These are phyloP conservation scores for Phocoena sinus DNA, from an alignment of 2,113 vertebrate species.

Conservation along the genomic window DNA sequence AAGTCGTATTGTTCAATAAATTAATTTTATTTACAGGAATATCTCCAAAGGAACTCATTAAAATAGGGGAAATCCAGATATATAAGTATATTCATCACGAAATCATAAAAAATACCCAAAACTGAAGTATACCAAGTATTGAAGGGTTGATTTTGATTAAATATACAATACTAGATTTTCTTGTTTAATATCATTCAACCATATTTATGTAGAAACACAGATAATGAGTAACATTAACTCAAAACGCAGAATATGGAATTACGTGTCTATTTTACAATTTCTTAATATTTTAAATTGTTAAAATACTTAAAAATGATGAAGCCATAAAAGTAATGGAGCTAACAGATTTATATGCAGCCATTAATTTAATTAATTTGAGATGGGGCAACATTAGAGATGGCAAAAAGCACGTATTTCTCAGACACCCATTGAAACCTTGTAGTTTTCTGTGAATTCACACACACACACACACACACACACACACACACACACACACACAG, in stretches of 20 bases:
- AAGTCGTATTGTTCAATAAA: not conserved
- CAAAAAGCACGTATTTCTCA: not conserved
- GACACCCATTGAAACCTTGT: not conserved
- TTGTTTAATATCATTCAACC: not conserved
- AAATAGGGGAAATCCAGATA: not conserved
- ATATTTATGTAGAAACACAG: not conserved
- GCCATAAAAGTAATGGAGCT: not conserved
- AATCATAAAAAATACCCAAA: not conserved
- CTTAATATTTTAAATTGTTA: not conserved
- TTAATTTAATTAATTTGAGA: not conserved
- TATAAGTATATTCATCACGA: not conserved
- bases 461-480: not conserved
- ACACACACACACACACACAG: not conserved
- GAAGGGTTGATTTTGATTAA: not conserved
- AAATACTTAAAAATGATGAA: not conserved
- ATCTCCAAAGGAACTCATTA: not conserved
- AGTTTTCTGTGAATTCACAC: not conserved
- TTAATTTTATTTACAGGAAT: conserved; percentile 14
- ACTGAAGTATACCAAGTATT: not conserved
- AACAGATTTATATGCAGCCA: not conserved
- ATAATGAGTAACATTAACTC: not conserved
- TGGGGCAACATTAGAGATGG: not conserved
- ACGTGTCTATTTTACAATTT: not conserved
- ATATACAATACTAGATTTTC: not conserved
- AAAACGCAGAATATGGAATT: not conserved